These are phyloP conservation scores for Leucoptera coffeella DNA, from an alignment of 2,888 invertebrate species.

Conservation along the genomic window DNA sequence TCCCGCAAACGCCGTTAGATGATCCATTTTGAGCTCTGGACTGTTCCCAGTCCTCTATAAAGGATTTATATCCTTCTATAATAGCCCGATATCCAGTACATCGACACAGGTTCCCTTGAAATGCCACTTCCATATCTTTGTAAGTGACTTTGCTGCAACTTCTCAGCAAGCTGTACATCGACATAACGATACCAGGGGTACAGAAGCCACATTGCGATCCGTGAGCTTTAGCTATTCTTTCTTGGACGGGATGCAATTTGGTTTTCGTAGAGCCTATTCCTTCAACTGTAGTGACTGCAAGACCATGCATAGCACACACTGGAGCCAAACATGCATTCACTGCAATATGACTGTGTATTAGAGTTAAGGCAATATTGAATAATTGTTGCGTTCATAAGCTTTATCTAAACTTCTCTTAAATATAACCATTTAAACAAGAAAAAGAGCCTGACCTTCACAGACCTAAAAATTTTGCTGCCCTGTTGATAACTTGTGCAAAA, in stretches of 20 bases:
- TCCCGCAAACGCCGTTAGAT: conserved; percentile 31
- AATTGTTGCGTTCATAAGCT: no score
- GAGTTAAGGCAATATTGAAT: no score
- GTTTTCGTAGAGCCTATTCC: conserved; percentile 74
- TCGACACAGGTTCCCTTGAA: conserved; percentile 72
- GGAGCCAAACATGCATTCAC: conserved; percentile 82
- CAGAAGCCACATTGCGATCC: conserved; percentile 89
- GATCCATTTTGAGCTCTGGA: conserved; percentile 19
- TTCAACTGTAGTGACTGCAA: conserved; percentile 80
- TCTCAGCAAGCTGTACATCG: conserved; percentile 76
- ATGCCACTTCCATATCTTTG: conserved; percentile 66
- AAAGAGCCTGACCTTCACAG: no score
- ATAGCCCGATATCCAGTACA: conserved; percentile 86
- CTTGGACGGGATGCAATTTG: conserved; percentile 73
- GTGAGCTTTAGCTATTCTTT: conserved; percentile 73
- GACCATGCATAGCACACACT: conserved; percentile 71
- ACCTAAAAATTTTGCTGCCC: no score
- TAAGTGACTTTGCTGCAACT: conserved; percentile 31
- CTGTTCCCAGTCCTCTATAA: conserved; percentile 65
- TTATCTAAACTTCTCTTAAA: no score
- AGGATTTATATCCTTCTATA: conserved; percentile 74
- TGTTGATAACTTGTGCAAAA: no score
- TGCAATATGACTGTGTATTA: conserved; percentile 59
- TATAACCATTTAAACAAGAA: no score
- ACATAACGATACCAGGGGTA: conserved; percentile 88